Conservation (phyloP, 1,140 invertebrate genomes). For the Panulirus ornatus region DNA sequence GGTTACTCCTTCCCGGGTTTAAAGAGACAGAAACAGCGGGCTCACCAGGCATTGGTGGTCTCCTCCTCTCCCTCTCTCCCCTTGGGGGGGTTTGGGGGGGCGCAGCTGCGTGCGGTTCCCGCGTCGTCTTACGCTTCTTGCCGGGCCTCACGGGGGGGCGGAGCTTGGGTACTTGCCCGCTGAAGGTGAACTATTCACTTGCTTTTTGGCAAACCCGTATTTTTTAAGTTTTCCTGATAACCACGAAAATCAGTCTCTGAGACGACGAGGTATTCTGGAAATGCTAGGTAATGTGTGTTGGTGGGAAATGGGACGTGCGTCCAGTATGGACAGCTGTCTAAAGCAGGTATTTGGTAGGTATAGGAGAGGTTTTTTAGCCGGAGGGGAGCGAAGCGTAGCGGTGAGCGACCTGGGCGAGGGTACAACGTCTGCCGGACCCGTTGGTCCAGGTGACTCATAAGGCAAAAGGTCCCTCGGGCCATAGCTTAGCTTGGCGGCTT, state of each 20-base stretch:
- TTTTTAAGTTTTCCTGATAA: background rate
- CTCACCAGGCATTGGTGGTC: background rate
- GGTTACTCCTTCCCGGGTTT: background rate
- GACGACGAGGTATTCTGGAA: background rate
- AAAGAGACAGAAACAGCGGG: background rate
- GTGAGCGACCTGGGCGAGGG: background rate
- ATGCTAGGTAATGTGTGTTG: background rate
- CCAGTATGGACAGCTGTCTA: background rate
- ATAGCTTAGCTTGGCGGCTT: background rate
- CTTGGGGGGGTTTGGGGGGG: background rate
- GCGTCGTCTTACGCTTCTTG: conserved; percentile 9
- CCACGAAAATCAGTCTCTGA: background rate
- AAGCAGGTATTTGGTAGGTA: background rate
- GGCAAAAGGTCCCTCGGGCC: conserved; percentile 17
- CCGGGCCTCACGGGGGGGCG: background rate
- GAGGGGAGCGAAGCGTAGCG: background rate
- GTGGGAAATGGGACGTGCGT: background rate
- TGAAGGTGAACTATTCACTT: too few relatives aligned
- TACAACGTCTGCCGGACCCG: conserved; percentile 20
- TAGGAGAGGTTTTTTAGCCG: background rate
- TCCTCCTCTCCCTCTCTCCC: background rate
- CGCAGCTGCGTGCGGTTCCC: background rate
- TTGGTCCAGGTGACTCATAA: conserved; percentile 43
- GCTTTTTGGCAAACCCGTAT: background rate
- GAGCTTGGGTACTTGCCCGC: background rate